These are phyloP conservation scores for Crambe crambe DNA, from an alignment of 37 sponge, comb jelly and placozoan species.

Conservation along the genomic window DNA sequence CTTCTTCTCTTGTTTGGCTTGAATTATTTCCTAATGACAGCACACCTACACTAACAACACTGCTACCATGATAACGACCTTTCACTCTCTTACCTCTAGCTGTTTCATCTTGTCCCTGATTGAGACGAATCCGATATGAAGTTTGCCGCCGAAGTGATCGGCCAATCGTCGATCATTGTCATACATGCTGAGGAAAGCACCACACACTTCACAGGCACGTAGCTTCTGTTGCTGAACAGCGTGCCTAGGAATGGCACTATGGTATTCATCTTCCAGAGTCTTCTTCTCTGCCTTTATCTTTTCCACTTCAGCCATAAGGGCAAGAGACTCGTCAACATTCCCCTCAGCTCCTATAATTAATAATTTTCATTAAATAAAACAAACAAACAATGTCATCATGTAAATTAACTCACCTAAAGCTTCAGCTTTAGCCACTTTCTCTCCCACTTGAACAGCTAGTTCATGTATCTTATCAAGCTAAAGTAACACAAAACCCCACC, in stretches of 20 bases:
- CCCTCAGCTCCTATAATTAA: conserved; percentile 80
- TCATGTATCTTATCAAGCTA: conserved; percentile 87
- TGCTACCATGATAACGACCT: neutral
- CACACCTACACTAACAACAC: conserved; percentile 2
- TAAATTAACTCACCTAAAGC: conserved; percentile 81
- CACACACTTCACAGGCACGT: conserved; percentile 99
- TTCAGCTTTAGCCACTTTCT: conserved; percentile 96
- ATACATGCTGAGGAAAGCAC: conserved; percentile 98
- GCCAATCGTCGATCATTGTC: conserved; percentile 98
- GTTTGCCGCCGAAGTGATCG: conserved; percentile 99
- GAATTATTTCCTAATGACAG: neutral
- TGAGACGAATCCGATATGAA: conserved; percentile 96
- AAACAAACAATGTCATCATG: too few species aligned
- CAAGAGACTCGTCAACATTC: conserved; percentile 92
- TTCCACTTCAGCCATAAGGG: conserved; percentile 87
- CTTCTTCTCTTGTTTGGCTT: conserved; percentile 25
- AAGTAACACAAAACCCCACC: neutral
- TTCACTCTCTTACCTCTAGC: conserved; percentile 68
- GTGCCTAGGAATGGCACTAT: conserved; percentile 72
- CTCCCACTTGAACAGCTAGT: conserved; percentile 91
- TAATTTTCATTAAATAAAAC: neutral
- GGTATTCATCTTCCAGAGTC: conserved; percentile 91
- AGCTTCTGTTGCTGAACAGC: conserved; percentile 97
- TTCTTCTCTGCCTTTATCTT: conserved; percentile 86
- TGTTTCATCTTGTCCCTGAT: conserved; percentile 87